phyloP scores from a whole-genome alignment of 2,888 invertebrate species.

The Oxycera nigricornis region DNA sequence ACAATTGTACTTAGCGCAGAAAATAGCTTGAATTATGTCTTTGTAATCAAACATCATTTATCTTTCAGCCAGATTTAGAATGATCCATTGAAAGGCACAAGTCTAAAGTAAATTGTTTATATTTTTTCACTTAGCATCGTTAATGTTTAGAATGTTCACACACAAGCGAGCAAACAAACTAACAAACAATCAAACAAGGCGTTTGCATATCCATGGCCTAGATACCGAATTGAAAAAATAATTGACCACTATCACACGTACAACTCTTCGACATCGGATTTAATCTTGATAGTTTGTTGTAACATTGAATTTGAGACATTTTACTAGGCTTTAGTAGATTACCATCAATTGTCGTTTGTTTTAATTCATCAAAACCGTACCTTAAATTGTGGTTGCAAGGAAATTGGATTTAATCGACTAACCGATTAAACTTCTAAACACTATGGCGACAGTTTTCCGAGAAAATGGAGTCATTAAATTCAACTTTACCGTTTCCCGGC shows the following conservation, averaged over 20 bases:
- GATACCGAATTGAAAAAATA: slow-evolving; percentile 1
- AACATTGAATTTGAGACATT: background rate
- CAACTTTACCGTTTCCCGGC: background rate
- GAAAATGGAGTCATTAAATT: slow-evolving; percentile 1
- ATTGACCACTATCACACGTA: background rate
- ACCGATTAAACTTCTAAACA: background rate
- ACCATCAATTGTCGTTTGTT: background rate
- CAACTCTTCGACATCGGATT: background rate
- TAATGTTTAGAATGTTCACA: background rate
- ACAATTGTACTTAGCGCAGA: background rate
- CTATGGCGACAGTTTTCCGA: background rate
- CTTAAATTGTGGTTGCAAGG: background rate
- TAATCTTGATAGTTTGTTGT: background rate
- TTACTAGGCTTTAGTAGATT: background rate
- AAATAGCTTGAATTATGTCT: background rate
- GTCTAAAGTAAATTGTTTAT: background rate
- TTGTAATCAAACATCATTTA: slow-evolving; percentile 3
- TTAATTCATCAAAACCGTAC: slow-evolving; percentile 12
- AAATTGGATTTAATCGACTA: background rate
- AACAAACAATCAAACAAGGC: background rate
- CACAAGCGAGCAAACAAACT: background rate
- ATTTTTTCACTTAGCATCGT: no score
- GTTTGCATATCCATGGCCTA: background rate
- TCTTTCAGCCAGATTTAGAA: background rate
- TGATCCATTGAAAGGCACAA: background rate